Evolutionary conservation across 53 echinoderm and acorn worm species (phyloP), one percentile per base, ranked within the genome.

Genomic region (Apostichopus leukothele): DNA sequence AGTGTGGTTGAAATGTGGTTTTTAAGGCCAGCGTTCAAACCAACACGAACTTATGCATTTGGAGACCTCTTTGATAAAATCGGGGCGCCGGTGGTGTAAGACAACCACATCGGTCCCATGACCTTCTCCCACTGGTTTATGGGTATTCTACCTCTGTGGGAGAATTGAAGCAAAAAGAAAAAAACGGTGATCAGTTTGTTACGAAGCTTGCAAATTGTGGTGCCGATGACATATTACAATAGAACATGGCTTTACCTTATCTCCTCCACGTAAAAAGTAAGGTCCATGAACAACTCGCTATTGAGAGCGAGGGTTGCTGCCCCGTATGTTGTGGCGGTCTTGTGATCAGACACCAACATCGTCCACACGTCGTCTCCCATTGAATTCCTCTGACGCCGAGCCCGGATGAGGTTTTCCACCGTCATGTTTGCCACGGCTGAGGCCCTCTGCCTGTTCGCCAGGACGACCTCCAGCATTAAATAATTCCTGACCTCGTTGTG

Each of bases 371-470:
- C 2, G 7, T 9, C 9, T 5, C 27, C 84, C 3, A 1, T 59
- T 60, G 39, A 39, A 4, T 4, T 55, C 9, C 23, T 8, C 13
- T 25, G 8, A 8, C 4, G 6, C 39, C 9, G 21, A 0, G 84
- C 84, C 0, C 20, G 5, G 6, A 4, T 84, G 23, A 84, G 60
- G 3, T 18, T 60, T 14, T 84, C 22, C 3, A 61, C 66, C 1
- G 84, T 84, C 9, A 84, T 59, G 26, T 84, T 84, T 22, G 59
- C 63, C 4, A 84, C 60, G 3, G 84, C 60, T 12, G 60, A 59
- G 0, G 84, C 83, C 21, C 84, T 7, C 26, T 84, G 84, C 22
- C 84, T 8, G 66, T 84, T 84, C 0, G 61, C 60, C 21, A 84
- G 60, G 21, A 14, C 21, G 0, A 84, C 22, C 13, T 60, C 5